phyloP scores from a whole-genome alignment of 2,888 invertebrate genomes.

The Notodonta ziczac region DNA sequence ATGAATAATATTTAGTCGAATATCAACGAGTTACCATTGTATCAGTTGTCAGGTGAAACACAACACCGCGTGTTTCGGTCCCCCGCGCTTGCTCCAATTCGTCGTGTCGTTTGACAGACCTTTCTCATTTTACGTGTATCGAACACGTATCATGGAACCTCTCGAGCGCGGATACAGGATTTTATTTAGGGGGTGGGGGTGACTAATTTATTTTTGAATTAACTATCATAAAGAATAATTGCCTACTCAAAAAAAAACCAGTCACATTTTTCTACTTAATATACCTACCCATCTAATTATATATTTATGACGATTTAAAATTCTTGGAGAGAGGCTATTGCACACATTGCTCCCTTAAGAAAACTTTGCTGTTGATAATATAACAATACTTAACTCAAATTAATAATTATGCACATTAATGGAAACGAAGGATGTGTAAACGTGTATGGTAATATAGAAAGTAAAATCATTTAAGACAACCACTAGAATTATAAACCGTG shows the following conservation, averaged over 20 bases:
- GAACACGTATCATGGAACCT: conserved; percentile 33
- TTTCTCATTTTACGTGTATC: conserved; percentile 76
- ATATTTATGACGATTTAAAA: no score
- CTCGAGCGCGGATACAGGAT: no score
- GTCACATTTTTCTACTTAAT: no score
- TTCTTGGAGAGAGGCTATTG: no score
- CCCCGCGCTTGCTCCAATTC: conserved; percentile 76
- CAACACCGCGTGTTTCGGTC: conserved; percentile 75
- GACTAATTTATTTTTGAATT: no score
- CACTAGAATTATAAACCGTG: conserved; percentile 45
- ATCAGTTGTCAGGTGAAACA: conserved; percentile 77
- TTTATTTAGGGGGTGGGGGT: no score
- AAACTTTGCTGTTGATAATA: conserved; percentile 31
- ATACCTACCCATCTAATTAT: no score
- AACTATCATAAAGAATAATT: no score
- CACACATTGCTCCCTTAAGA: conserved; percentile 6
- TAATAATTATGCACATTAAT: conserved; percentile 20
- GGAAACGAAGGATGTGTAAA: conserved; percentile 36
- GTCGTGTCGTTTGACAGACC: conserved; percentile 78
- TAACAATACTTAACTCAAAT: conserved; percentile 19
- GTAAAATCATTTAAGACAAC: conserved; percentile 42
- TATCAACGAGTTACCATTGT: conserved; percentile 65
- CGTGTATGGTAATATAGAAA: conserved; percentile 45
- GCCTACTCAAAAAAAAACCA: no score
- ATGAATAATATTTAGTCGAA: conserved; percentile 69